A percentile compares a stretch with the other conserved stretches of the same genome.
Conservation (phyloP, 37 sponge, comb jelly and placozoan genomes). For the Lycopodina hypogea region DNA sequence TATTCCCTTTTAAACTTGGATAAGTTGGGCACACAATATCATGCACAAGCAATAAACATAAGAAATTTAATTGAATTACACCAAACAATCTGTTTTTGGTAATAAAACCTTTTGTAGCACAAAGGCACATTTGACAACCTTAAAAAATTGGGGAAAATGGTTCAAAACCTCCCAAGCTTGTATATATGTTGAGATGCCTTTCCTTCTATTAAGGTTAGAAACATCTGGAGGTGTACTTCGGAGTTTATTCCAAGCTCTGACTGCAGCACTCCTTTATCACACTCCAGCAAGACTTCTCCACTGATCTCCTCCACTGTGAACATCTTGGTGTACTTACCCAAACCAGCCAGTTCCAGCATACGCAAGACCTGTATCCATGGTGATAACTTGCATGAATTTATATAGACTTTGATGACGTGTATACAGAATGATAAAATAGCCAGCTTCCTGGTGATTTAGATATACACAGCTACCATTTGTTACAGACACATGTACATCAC, state of each 20-base stretch:
- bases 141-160: too few relatives aligned
- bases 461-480: too few relatives aligned
- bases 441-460: too few relatives aligned
- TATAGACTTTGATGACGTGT: not conserved
- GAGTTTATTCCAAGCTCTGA: constrained; percentile 34
- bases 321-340: constrained; percentile 6
- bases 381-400: too few relatives aligned
- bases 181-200: not conserved
- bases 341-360: constrained; percentile 6
- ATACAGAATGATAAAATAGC: not conserved
- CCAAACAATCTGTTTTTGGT: too few relatives aligned
- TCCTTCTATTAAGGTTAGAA: constrained; percentile 37
- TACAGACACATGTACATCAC: too few relatives aligned
- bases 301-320: constrained; percentile 15
- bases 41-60: too few relatives aligned
- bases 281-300: constrained; percentile 40
- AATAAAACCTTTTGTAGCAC: too few relatives aligned
- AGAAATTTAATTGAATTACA: too few relatives aligned
- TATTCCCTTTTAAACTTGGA: too few relatives aligned
- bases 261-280: constrained; percentile 31
- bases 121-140: too few relatives aligned
- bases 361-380: constrained; percentile 17
- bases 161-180: not conserved
- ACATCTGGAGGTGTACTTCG: constrained; percentile 6
- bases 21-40: too few relatives aligned